Base-by-base conservation (phyloP, 2,797 vertebrate genomes). In the Crypturellus tataupa region DNA sequence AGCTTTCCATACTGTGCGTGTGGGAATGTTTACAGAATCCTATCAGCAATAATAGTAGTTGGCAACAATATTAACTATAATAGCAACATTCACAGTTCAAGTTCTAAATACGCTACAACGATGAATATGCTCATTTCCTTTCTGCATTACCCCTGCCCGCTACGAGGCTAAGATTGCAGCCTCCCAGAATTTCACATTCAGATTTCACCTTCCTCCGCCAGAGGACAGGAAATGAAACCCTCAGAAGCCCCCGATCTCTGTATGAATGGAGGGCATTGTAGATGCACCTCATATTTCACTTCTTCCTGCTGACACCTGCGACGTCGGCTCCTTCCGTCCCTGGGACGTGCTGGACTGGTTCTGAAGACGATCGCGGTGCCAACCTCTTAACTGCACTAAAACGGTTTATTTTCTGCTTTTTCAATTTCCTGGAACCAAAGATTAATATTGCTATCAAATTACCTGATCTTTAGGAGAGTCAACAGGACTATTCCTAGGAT, bases 381-480 rank as follows among this genome's bases (percentile, higher is more conserved):
- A 81, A 73, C 70, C 79, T 88, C 84, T 85, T 46, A 89, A 65
- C 70, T 72, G 87, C 85, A 70, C 55, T 25, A 88, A 94, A 96
- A 46, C 24, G 4, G 84, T 94, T 91, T 49, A 80, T 93, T 42
- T 77, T 95, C 73, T 92, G 82, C 31, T 95, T 93, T 93, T 88
- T 20, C 33, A 69, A 0, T 96, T 94, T 94, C 68, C 94, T 75
- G 82, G 75, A 77, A 77, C 29, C 60, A 33, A 16, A 94, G 85
- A 96, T 94, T 95, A 90, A 93, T 94, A 88, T 59, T 27, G 33
- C 62, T 93, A 40, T 83, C 68, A 89, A 77, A 64, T 98, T 98
- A 99, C 99, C 99, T 98, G 85, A 98, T 97, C 93, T 98, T 99
- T 86, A 97, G 96, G 62, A 98, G 93, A 94, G 98, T 79, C 94